phyloP scores from a whole-genome alignment of 1,140 invertebrate species.

The Oncopodura yosiiana region DNA sequence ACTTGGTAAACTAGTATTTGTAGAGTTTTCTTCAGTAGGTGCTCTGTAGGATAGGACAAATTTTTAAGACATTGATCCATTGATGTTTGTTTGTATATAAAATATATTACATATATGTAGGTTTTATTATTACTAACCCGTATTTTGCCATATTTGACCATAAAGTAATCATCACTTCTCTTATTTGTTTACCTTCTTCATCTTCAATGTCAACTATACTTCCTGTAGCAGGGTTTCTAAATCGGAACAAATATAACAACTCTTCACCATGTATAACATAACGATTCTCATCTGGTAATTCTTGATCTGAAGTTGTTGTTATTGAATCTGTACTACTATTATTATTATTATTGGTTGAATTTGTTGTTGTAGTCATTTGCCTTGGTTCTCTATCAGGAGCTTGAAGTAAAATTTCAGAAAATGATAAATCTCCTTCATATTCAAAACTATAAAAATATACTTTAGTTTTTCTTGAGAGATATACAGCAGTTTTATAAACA shows the following conservation, averaged over 20 bases:
- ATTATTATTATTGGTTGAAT: too few species aligned
- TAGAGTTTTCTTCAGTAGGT: conserved; percentile 11
- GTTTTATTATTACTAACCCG: too few species aligned
- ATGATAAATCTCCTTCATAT: conserved; percentile 24
- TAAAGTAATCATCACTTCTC: conserved; percentile 23
- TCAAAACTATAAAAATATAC: conserved; percentile 32
- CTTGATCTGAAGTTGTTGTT: too few species aligned
- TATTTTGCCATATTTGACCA: conserved; percentile 31
- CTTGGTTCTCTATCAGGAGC: conserved; percentile 16
- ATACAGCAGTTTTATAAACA: conserved; percentile 21
- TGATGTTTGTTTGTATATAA: not conserved
- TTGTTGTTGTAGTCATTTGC: too few species aligned
- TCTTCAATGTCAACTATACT: conserved; percentile 28
- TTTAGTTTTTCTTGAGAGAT: conserved; percentile 11
- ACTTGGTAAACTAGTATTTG: conserved; percentile 1
- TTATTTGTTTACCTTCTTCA: conserved; percentile 20
- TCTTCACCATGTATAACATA: conserved; percentile 32
- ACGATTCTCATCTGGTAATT: too few species aligned
- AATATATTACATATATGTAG: not conserved
- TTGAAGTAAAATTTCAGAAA: conserved; percentile 22
- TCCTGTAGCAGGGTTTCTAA: conserved; percentile 22
- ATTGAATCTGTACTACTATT: too few species aligned
- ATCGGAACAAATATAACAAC: conserved; percentile 29
- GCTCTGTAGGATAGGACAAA: not conserved
- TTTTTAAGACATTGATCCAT: not conserved